These are phyloP conservation scores for Zygogramma bicolorata DNA, from an alignment of 2,888 invertebrate species.

Conservation along the genomic window DNA sequence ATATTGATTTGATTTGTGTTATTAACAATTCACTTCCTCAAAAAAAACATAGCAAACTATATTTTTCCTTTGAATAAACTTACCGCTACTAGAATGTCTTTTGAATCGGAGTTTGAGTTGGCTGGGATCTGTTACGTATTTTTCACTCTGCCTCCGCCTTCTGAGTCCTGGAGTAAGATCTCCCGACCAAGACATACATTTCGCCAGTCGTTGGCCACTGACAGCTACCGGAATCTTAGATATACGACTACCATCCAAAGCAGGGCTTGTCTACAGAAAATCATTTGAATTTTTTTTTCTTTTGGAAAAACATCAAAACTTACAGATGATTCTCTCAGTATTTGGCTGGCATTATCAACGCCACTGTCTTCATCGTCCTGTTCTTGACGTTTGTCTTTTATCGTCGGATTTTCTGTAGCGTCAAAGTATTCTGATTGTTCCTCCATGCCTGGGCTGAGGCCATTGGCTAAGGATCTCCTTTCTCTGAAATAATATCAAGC, in stretches of 20 bases:
- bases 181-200: constrained; percentile 80
- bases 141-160: constrained; percentile 81
- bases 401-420: constrained; percentile 75
- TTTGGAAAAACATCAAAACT: constrained; percentile 37
- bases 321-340: constrained; percentile 64
- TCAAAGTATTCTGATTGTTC: constrained; percentile 86
- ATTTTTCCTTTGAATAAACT: constrained; percentile 25
- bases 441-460: constrained; percentile 74
- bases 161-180: constrained; percentile 77
- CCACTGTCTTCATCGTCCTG: constrained; percentile 66
- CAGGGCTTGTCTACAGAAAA: constrained; percentile 61
- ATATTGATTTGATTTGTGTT: neutral
- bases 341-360: constrained; percentile 66
- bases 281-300: neutral
- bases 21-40: neutral
- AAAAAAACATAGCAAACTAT: neutral
- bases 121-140: constrained; percentile 87
- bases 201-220: constrained; percentile 71
- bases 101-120: constrained; percentile 86
- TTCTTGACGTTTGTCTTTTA: constrained; percentile 63
- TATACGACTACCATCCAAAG: constrained; percentile 64
- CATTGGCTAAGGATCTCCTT: constrained; percentile 64
- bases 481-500: constrained; percentile 51
- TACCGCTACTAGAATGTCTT: constrained; percentile 68
- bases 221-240: constrained; percentile 79